Evolutionary conservation across 2,113 vertebrate genomes (phyloP).

Genomic region (Hemiscyllium ocellatum): DNA sequence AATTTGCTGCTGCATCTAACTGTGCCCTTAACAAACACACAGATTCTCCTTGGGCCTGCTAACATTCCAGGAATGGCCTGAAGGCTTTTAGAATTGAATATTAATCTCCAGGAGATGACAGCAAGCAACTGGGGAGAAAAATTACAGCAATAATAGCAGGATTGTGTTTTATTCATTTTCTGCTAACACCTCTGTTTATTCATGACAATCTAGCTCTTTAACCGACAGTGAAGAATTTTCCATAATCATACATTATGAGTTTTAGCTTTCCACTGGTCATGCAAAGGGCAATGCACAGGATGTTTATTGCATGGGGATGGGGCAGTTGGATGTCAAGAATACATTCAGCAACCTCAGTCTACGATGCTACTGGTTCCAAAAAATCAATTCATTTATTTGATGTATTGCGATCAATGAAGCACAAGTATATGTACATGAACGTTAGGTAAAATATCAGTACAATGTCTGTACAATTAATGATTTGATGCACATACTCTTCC

Average conservation of each 20-base stretch:
- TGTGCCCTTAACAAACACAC: background rate
- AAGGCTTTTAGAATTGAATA: background rate
- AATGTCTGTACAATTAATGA: background rate
- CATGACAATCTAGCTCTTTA: background rate
- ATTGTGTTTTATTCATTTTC: background rate
- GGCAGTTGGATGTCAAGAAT: background rate
- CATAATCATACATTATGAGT: background rate
- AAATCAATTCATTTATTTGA: background rate
- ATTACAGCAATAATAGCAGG: background rate
- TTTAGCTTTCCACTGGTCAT: background rate
- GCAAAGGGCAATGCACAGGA: background rate
- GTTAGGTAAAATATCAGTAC: background rate
- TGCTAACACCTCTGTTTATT: background rate
- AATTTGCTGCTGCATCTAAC: background rate
- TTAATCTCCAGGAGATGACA: background rate
- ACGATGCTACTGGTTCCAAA: background rate
- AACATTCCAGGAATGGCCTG: background rate
- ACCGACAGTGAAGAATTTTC: background rate
- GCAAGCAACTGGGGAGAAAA: background rate
- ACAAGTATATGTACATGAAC: background rate
- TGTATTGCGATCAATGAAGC: background rate
- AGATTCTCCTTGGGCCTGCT: background rate
- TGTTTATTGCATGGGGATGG: too few relatives aligned
- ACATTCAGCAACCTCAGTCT: background rate
- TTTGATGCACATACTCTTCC: too few relatives aligned